A percentile compares a stretch with the other conserved stretches of the same genome.
Conservation (phyloP, 37 sponge, comb jelly and placozoan species). For the Aplysina aerophoba region DNA sequence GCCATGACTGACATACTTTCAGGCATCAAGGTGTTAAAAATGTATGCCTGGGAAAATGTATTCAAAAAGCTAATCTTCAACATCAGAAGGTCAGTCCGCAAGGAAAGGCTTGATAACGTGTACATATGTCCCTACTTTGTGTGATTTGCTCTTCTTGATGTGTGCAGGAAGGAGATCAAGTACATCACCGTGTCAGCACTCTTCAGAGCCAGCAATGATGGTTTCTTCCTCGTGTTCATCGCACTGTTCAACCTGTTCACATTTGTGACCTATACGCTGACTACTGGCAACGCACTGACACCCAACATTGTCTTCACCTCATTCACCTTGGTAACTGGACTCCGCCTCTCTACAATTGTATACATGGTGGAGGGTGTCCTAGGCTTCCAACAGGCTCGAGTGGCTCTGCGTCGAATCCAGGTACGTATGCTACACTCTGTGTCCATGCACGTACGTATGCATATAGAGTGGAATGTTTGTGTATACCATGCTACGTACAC, state of each 20-base stretch:
- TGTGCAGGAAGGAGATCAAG: constrained; percentile 53
- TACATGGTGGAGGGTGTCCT: constrained; percentile 37
- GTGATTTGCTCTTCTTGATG: too few relatives aligned
- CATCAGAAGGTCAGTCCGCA: constrained; percentile 76
- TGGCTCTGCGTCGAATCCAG: constrained; percentile 68
- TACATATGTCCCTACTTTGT: too few relatives aligned
- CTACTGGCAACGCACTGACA: constrained; percentile 45
- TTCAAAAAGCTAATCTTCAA: constrained; percentile 51
- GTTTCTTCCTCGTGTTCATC: constrained; percentile 36
- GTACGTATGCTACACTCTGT: constrained; percentile 28
- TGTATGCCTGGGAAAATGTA: constrained; percentile 91
- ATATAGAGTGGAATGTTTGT: too few relatives aligned
- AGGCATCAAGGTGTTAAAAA: constrained; percentile 87
- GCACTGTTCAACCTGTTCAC: constrained; percentile 47
- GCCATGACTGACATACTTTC: constrained; percentile 83
- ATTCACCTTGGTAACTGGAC: constrained; percentile 5
- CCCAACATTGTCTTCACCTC: constrained; percentile 27
- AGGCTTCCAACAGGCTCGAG: constrained; percentile 48
- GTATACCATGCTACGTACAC: too few relatives aligned
- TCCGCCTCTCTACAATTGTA: constrained; percentile 36
- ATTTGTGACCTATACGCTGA: constrained; percentile 35
- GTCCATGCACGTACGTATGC: too few relatives aligned
- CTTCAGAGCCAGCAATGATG: constrained; percentile 52
- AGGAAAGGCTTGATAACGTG: too few relatives aligned
- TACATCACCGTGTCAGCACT: constrained; percentile 35